phyloP scores from a whole-genome alignment of 2,888 invertebrate genomes.

The Agrotis segetum region DNA sequence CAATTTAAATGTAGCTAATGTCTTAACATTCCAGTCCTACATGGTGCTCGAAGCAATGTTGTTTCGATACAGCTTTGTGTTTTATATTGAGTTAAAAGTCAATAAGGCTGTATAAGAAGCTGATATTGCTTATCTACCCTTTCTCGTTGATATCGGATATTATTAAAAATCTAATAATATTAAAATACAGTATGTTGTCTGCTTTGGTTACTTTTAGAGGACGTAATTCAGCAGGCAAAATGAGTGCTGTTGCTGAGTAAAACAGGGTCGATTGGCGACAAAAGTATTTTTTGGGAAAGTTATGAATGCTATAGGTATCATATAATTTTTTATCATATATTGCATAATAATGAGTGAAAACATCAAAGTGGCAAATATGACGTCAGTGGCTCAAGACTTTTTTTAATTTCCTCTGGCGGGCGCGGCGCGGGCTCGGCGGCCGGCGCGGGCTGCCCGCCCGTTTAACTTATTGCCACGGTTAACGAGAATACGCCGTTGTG shows the following conservation, averaged over 20 bases:
- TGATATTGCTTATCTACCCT: conserved; percentile 44
- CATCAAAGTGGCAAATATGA: conserved; percentile 71
- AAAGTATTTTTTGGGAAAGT: conserved; percentile 2
- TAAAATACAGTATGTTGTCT: conserved; percentile 12
- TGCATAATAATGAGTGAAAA: conserved; percentile 51
- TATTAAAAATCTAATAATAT: conserved; percentile 47
- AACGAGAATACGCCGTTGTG: conserved; percentile 91
- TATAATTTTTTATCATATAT: conserved; percentile 23
- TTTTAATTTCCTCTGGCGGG: conserved; percentile 86
- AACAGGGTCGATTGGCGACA: background rate
- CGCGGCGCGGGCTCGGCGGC: conserved; percentile 68
- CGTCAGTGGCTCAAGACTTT: conserved; percentile 80
- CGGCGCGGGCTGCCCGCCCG: conserved; percentile 81
- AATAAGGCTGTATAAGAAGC: conserved; percentile 47
- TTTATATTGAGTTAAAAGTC: conserved; percentile 51
- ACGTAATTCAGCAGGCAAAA: background rate
- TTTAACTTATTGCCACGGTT: conserved; percentile 91
- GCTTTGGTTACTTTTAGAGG: conserved; percentile 1
- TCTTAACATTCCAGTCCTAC: conserved; percentile 44
- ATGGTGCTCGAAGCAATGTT: conserved; percentile 16
- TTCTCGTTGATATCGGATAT: conserved; percentile 37
- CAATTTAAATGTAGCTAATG: conserved; percentile 63
- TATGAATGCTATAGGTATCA: background rate
- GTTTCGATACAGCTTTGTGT: conserved; percentile 28
- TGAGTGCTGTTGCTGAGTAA: background rate